These are phyloP conservation scores for Manis crassicaudata DNA, from an alignment of 2,797 vertebrate genomes.

Conservation along the genomic window DNA sequence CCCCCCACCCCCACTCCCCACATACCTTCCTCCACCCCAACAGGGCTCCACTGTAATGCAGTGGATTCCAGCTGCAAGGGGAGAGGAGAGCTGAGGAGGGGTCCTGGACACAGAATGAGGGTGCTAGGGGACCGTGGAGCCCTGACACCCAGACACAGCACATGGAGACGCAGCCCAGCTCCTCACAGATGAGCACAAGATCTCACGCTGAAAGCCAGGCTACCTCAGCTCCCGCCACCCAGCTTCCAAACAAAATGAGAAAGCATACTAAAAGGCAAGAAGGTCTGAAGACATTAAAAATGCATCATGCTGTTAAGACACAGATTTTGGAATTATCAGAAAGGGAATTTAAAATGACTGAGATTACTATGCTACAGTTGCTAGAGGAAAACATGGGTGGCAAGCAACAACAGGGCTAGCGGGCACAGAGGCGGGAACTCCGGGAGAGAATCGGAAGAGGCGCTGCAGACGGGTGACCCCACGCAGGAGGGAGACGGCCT, in stretches of 20 bases:
- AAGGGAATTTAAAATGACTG: background rate
- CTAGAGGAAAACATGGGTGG: background rate
- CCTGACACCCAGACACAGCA: background rate
- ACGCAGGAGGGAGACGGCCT: background rate
- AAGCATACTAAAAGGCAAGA: background rate
- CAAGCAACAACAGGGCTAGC: background rate
- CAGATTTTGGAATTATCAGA: background rate
- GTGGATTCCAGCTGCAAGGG: too few species aligned
- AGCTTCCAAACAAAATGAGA: background rate
- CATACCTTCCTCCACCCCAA: too few species aligned
- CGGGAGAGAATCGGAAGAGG: background rate
- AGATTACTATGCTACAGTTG: rapidly evolving
- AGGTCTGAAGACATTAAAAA: background rate
- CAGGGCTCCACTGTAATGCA: too few species aligned
- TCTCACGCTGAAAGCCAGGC: background rate
- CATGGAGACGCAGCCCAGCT: background rate
- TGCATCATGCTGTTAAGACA: background rate
- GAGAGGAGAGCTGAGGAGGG: background rate
- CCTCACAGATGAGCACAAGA: background rate
- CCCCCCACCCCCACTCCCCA: too few species aligned
- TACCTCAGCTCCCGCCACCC: background rate
- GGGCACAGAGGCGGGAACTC: background rate
- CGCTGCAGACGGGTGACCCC: background rate
- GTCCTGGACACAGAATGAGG: background rate
- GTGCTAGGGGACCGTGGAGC: rapidly evolving